Base-by-base conservation (phyloP, 2,113 vertebrate species). In the Dipodomys spectabilis region DNA sequence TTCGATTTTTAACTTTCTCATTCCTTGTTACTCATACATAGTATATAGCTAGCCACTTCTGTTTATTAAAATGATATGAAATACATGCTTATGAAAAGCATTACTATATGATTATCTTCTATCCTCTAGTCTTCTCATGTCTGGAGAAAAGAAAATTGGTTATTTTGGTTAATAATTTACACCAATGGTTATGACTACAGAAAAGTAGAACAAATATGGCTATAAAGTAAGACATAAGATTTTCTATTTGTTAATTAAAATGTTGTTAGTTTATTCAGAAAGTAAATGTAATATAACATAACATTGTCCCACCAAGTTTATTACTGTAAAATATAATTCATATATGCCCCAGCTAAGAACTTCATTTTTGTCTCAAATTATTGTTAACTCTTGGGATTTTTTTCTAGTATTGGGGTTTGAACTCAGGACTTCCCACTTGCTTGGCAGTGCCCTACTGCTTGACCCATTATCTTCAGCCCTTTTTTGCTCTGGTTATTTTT, bases 321-420 rank as follows among this genome's bases (percentile, higher is more conserved):
- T 86, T 86, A 74, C 8, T 87, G 35, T 85, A 13, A 85, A 85
- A 95, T 75, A 92, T 71, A 11, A 81, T 81, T 12, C 27, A 65
- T 44, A 57, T 82, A 15, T 82, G 35, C 35, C 13, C 25, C 2
- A 18, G 67, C 30, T 45, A 49, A 65, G 62, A 82, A 82, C 65
- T 82, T 67, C 35, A 7, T 86, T 35, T 72, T 83, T n/a, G 60
- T 49, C 49, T 25, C 77, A 87, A 89, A 90, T 94, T 82, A 82
- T 39, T 45, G 1, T 32, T 82, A 95, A 87, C 49, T 64, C 79
- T n/a, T n/a, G 74, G 87, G 49, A 27, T 73, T 96, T 94, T 22
- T 30, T 68, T 45, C 67, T 53, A 39, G 28, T 62, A 20, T n/a
- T 27, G 11, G 45, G 20, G 6, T 68, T 57, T 68, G 45, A 84